Evolutionary conservation across 2,113 vertebrate genomes (phyloP), one percentile per base, ranked within the genome.

Genomic region (Equus przewalskii): DNA sequence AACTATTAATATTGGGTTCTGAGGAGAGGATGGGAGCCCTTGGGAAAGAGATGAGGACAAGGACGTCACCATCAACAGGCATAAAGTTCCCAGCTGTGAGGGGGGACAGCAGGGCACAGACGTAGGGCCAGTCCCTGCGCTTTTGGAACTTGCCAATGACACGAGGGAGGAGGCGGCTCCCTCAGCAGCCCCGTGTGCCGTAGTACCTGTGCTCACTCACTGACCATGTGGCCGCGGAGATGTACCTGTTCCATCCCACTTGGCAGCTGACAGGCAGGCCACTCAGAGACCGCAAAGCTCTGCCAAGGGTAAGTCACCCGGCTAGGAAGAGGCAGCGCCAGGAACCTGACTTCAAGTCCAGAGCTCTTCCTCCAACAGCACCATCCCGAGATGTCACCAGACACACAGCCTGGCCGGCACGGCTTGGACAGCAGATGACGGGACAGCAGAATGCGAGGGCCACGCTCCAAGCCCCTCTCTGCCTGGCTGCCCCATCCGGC

Each of bases 331-430:
- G 56, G 46, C 73, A 1, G 26, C 33, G 1, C 30, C 82, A 56
- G 70, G 33, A 36, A 58, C 21, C 4, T 22, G 41, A 33, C n/a
- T 75, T 79, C 64, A 51, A 89, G 54, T 80, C 49, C 18, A 41
- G 75, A 13, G 30, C 18, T 26, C 41, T 3, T 79, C 64, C 70
- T 44, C 41, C 82, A 49, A 80, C 4, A 19, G 75, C 58, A 30
- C 28, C 21, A 0, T 62, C 58, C 9, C 33, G 28, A 92, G 51
- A 56, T 6, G 11, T 87, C 88, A 51, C 3, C 3, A 7, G 62
- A 51, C 62, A n/a, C 12, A 33, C 13, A 16, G 30, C 22, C 49
- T 7, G n/a, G 67, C 6, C 21, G 19, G 30, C 1, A 0, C 6
- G 13, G 60, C 58, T 51, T 62, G n/a, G 51, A 51, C 0, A 49